Base-by-base conservation (phyloP, 1,140 invertebrate genomes). In the Eumaeus atala region DNA sequence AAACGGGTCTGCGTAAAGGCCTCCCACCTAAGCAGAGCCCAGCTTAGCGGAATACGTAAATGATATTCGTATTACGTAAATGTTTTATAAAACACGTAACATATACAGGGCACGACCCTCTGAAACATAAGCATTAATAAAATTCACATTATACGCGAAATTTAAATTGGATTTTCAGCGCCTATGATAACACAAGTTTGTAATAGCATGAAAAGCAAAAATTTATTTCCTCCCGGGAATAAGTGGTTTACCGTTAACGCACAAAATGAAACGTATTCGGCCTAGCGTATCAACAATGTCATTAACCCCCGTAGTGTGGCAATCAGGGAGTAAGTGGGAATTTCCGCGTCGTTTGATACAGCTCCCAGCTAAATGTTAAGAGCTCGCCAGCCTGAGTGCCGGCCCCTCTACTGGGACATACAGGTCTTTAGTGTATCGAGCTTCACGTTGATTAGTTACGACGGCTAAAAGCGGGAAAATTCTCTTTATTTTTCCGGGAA, bases 311-410 rank as follows among this genome's bases (percentile, higher is more conserved):
- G 73, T 85, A 85, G 79, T 85, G 82, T 83, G 77, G 79, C 82
- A 85, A 85, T 85, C 82, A 85, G 79, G 67, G 77, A 83, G 73
- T 81, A 85, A 85, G 82, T 85, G 79, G 82, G 77, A 78, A 83
- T 85, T 85, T 85, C 82, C 79, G 79, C 82, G 74, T 78, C 82
- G 79, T 85, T 85, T 80, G 77, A 70, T 79, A 77, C 82, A 74
- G 73, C 74, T 83, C 72, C 79, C 70, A 59, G 72, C 72, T 78
- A 81, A 83, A 85, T 85, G 82, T 81, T 83, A 83, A 83, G 81
- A 83, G 82, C 78, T 67, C 66, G 64, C 60, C 66, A 69, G 57
- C 61, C 54, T 62, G 70, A 66, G 69, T 64, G 59, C 58, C 60
- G 68, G 53, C 56, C 64, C 61, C 60, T 64, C 59, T 36, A 51